Conservation (phyloP, 2,113 vertebrate species). For the Podiceps cristatus region DNA sequence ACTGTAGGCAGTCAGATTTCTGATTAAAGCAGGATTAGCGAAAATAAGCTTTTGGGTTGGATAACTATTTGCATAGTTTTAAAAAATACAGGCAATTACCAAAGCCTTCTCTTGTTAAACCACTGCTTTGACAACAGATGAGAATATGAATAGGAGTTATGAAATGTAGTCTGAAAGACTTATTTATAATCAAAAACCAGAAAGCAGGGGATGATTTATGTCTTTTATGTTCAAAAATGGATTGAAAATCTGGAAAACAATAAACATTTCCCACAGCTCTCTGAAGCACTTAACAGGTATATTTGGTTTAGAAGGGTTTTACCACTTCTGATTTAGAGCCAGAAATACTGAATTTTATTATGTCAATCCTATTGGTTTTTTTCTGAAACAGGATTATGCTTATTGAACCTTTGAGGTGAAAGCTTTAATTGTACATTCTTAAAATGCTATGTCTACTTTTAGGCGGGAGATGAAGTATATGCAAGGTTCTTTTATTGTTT, state of each 20-base stretch:
- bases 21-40: slow-evolving; percentile 40
- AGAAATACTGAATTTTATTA: neutral
- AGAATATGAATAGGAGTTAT: neutral
- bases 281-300: neutral
- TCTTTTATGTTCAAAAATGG: neutral
- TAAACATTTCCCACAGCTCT: neutral
- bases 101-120: neutral
- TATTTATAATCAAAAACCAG: neutral
- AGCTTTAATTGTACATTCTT: slow-evolving; percentile 14
- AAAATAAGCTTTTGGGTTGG: slow-evolving; percentile 2
- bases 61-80: neutral
- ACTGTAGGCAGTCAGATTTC: neutral
- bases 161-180: neutral
- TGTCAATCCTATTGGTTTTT: neutral
- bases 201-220: neutral
- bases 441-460: neutral
- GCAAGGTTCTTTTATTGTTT: neutral
- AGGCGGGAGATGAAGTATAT: neutral
- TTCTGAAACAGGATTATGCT: neutral
- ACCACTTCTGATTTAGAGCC: neutral
- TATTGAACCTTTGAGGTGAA: neutral
- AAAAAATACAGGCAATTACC: neutral
- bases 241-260: neutral
- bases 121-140: neutral
- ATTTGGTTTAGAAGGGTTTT: neutral